Evolutionary conservation across 2,113 vertebrate genomes (phyloP).

Genomic region (Fulmarus glacialis): DNA sequence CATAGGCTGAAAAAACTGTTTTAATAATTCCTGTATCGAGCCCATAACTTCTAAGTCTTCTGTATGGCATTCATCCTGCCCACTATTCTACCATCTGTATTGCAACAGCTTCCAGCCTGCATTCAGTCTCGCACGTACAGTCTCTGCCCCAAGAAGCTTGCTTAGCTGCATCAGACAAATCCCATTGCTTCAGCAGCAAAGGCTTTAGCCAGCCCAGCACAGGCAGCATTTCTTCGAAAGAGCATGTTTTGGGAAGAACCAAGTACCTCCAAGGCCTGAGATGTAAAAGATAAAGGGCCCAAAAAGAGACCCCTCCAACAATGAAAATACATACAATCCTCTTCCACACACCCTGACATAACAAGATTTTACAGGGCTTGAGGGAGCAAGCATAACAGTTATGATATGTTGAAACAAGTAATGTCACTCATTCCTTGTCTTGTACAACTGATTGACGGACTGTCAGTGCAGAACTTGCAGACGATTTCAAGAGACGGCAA

Average conservation of each 20-base stretch:
- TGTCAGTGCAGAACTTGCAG: background rate
- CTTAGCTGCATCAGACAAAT: background rate
- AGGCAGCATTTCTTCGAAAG: background rate
- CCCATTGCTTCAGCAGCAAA: background rate
- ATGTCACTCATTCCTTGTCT: background rate
- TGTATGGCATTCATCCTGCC: background rate
- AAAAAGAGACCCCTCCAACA: background rate
- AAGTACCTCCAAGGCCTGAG: background rate
- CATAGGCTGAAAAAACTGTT: background rate
- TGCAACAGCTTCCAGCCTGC: background rate
- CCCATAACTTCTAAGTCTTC: background rate
- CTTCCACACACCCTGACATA: background rate
- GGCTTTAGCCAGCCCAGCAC: background rate
- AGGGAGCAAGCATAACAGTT: background rate
- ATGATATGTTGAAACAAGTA: background rate
- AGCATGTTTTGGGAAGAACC: background rate
- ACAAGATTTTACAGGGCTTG: background rate
- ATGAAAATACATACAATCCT: background rate
- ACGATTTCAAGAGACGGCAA: background rate
- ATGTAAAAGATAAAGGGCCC: background rate
- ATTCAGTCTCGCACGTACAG: fast-evolving
- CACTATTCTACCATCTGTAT: background rate
- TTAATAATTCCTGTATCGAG: background rate
- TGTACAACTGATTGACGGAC: background rate
- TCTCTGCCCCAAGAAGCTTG: background rate